Conservation (phyloP, 2,888 invertebrate genomes). For the Steromphala cineraria region DNA sequence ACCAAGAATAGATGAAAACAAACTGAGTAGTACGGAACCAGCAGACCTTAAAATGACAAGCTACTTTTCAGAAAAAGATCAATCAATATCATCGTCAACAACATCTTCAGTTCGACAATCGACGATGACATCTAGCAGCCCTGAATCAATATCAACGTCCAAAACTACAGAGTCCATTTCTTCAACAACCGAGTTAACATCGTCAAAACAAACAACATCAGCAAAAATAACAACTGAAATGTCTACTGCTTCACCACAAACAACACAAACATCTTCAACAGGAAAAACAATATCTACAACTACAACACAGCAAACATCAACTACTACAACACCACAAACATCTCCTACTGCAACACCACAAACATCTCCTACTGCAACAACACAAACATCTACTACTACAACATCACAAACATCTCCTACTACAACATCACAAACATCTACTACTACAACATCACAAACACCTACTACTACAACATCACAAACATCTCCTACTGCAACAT, state of each 20-base stretch:
- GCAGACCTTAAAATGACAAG: no score
- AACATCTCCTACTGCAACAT: no score
- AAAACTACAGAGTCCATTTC: neutral
- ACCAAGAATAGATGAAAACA: no score
- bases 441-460: neutral
- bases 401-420: no score
- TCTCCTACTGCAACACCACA: neutral
- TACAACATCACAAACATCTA: neutral
- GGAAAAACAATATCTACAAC: no score
- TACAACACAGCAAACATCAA: neutral
- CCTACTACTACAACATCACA: no score
- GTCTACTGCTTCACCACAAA: neutral
- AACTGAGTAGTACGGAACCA: no score
- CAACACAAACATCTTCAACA: no score
- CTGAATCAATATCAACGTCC: neutral
- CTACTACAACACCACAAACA: neutral
- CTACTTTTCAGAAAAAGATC: no score
- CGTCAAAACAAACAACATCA: neutral
- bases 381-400: neutral
- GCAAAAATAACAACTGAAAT: slow-evolving; percentile 14
- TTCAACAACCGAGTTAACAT: neutral
- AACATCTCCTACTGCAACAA: neutral
- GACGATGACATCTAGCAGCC: no score
- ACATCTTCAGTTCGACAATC: no score
- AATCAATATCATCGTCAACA: no score